Base-by-base conservation (phyloP, 2,888 invertebrate species). In the Aleiodes testaceus region DNA sequence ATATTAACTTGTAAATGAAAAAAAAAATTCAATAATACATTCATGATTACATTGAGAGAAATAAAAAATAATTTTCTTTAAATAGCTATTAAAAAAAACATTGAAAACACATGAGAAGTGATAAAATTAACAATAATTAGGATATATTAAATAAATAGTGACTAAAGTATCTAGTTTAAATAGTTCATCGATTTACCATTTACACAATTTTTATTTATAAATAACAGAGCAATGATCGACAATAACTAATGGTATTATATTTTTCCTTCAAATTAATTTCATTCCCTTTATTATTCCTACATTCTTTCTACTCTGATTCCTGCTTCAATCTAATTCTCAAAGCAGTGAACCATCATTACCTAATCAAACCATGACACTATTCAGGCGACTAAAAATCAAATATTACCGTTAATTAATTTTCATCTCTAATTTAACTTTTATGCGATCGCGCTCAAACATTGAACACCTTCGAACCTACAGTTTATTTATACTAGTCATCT, bases 401-500 rank as follows among this genome's bases (percentile, higher is more conserved):
- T 36, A 14, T 55, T 59, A 11, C 30, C 9, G 36, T 36, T 36
- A 36, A 49, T 16, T 45, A 53, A 63, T 59, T 74, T 52, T 67
- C 68, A 72, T 67, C 53, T 66, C 75, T 75, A 72, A 70, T 74
- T 59, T 36, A 2, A 36, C 12, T 53, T 20, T 14, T 59, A 66
- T 68, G 68, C 49, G 75, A 67, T 72, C 71, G 59, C 59, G 75
- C 67, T 75, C 74, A 75, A 73, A 69, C 66, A 18, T 81, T 82
- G 79, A 83, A 82, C 80, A 82, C 81, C 78, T 79, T 82, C 77
- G 78, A 81, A 79, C 79, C 72, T 76, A 76, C 70, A 70, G 36
- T 47, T 20, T 65, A 82, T 67, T 79, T 81, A 80, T 81, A 81
- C 80, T 81, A 79, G 79, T 81, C 79, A 77, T 79, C 79, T 81